Conservation (phyloP, 2,113 vertebrate genomes). For the Panurus biarmicus region DNA sequence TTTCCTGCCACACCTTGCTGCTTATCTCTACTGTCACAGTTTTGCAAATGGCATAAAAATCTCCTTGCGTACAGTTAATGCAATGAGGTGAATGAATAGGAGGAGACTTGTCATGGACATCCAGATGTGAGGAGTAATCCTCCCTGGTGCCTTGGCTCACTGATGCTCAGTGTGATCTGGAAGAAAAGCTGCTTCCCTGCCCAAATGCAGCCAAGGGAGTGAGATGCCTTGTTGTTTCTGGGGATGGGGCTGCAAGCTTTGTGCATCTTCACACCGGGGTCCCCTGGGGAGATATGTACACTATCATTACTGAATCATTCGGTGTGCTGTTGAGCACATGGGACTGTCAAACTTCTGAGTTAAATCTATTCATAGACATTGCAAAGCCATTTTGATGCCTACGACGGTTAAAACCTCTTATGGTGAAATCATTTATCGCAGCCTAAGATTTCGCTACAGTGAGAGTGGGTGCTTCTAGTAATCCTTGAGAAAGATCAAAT, state of each 20-base stretch:
- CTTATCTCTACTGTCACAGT: background rate
- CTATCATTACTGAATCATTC: conserved; percentile 54
- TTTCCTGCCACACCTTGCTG: background rate
- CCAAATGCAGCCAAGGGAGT: background rate
- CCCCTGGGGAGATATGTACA: background rate
- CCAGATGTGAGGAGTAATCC: background rate
- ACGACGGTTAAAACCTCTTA: conserved; percentile 63
- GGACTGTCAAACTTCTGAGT: conserved; percentile 41
- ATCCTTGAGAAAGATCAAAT: conserved; percentile 49
- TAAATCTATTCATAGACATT: conserved; percentile 57
- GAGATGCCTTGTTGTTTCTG: background rate
- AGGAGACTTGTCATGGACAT: background rate
- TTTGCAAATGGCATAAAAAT: background rate
- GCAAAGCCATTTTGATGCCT: conserved; percentile 61
- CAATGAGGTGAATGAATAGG: background rate
- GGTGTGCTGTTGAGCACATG: conserved; percentile 1
- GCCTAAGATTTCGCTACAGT: conserved; percentile 16
- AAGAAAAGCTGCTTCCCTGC: background rate
- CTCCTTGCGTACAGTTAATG: background rate
- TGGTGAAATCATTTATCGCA: conserved; percentile 38
- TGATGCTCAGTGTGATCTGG: background rate
- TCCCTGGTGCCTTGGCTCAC: background rate
- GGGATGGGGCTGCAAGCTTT: background rate
- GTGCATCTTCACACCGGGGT: background rate
- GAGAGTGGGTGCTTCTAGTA: conserved; percentile 28